Evolutionary conservation across 2,113 vertebrate genomes (phyloP).

Genomic region (Neodontobutis hainanensis): DNA sequence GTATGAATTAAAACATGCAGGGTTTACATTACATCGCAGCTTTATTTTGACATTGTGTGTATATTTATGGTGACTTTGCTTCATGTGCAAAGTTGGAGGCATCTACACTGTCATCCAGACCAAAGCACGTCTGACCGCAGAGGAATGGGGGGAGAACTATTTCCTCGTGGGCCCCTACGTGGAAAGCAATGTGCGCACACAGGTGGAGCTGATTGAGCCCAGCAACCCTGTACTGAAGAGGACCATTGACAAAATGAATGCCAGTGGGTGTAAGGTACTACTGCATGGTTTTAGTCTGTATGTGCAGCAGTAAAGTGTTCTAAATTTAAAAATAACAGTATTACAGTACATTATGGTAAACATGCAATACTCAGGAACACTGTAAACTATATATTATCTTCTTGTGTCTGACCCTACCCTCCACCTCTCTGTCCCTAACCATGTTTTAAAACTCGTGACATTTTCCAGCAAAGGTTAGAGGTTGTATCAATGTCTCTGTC

Average conservation of each 20-base stretch:
- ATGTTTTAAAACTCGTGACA: constrained; percentile 59
- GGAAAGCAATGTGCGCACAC: constrained; percentile 90
- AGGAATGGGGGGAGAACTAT: constrained; percentile 95
- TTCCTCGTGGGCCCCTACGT: constrained; percentile 91
- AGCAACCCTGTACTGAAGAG: constrained; percentile 81
- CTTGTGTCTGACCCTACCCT: constrained; percentile 6
- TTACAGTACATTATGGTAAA: constrained; percentile 26
- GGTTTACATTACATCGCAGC: constrained; percentile 3
- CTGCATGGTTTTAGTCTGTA: not conserved
- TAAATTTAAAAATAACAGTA: not conserved
- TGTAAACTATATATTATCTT: constrained; percentile 3
- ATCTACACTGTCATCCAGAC: constrained; percentile 97
- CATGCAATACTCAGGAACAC: not conserved
- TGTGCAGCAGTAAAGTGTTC: too few relatives aligned
- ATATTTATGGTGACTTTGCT: constrained; percentile 23
- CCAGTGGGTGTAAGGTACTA: constrained; percentile 91
- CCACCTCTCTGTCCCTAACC: constrained; percentile 15
- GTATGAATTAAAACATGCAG: not conserved
- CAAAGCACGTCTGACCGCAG: constrained; percentile 89
- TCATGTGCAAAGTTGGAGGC: constrained; percentile 83
- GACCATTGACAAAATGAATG: constrained; percentile 91
- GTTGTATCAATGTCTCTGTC: constrained; percentile 68
- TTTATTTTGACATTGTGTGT: constrained; percentile 17
- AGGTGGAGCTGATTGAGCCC: constrained; percentile 93
- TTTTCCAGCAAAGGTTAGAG: constrained; percentile 77